These are phyloP conservation scores for Pocota personata DNA, from an alignment of 2,888 invertebrate genomes.

Conservation along the genomic window DNA sequence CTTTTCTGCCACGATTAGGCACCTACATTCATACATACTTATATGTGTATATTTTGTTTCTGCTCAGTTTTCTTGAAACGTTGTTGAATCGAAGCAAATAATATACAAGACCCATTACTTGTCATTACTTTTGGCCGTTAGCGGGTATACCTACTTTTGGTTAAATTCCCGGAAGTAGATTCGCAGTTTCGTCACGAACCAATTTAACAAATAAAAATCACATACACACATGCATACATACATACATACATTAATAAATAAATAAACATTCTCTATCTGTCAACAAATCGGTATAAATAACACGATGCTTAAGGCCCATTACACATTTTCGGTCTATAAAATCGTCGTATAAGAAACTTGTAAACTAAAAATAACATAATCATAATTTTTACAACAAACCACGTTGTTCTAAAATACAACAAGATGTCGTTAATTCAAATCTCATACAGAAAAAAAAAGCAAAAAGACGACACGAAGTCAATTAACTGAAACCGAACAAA, in stretches of 20 bases:
- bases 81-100: no score
- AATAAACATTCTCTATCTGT: background rate
- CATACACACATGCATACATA: no score
- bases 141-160: background rate
- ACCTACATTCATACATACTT: no score
- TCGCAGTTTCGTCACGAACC: background rate
- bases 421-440: slow-evolving; percentile 40
- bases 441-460: background rate
- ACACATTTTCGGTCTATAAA: background rate
- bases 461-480: slow-evolving; percentile 58
- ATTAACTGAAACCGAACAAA: slow-evolving; percentile 68
- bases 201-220: background rate
- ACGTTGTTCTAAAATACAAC: slow-evolving; percentile 1
- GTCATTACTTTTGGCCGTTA: background rate
- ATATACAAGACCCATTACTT: no score
- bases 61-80: no score
- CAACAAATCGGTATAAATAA: background rate
- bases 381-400: background rate
- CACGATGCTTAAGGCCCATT: background rate
- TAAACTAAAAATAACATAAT: background rate
- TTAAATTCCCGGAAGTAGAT: background rate
- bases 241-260: background rate
- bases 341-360: background rate
- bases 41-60: no score
- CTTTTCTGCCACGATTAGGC: no score